phyloP scores from a whole-genome alignment of 2,113 vertebrate genomes.

The Oryzias celebensis region DNA sequence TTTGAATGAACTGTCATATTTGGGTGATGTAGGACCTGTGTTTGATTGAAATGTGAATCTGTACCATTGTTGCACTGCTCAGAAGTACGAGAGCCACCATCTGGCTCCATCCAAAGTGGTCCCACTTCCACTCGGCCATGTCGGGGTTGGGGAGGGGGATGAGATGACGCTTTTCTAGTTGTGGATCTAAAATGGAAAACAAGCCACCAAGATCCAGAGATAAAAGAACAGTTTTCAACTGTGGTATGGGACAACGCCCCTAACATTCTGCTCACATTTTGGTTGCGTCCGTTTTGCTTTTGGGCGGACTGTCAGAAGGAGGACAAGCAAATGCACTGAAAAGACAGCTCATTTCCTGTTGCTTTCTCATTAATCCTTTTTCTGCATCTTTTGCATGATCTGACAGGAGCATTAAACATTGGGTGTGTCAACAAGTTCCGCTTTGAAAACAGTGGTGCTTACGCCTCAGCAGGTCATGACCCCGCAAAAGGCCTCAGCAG shows the following conservation, averaged over 20 bases:
- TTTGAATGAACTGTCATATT: too few species aligned
- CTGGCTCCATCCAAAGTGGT: conserved; percentile 41
- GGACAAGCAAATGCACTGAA: too few species aligned
- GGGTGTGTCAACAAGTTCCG: conserved; percentile 4
- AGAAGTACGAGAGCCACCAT: conserved; percentile 71
- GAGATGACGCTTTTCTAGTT: conserved; percentile 12
- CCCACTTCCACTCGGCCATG: conserved; percentile 71
- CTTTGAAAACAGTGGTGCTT: conserved; percentile 4
- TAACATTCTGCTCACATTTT: too few species aligned
- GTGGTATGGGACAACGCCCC: too few species aligned
- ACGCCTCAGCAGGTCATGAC: conserved; percentile 26
- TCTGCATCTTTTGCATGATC: not conserved
- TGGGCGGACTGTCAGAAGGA: too few species aligned
- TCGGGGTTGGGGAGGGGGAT: not conserved
- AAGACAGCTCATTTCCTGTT: not conserved
- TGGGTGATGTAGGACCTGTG: too few species aligned
- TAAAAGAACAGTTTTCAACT: not conserved
- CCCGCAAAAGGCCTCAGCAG: conserved; percentile 15
- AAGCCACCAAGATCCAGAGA: conserved; percentile 8
- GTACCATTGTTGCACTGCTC: conserved; percentile 75
- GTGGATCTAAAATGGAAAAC: conserved; percentile 59
- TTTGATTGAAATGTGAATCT: not conserved
- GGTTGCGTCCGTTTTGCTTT: too few species aligned
- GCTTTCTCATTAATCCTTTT: not conserved
- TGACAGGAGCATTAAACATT: conserved; percentile 1